A percentile compares a stretch with the other conserved stretches of the same genome.
Evolutionary conservation across 2,113 vertebrate genomes (phyloP).

Genomic region (Poecile atricapillus): DNA sequence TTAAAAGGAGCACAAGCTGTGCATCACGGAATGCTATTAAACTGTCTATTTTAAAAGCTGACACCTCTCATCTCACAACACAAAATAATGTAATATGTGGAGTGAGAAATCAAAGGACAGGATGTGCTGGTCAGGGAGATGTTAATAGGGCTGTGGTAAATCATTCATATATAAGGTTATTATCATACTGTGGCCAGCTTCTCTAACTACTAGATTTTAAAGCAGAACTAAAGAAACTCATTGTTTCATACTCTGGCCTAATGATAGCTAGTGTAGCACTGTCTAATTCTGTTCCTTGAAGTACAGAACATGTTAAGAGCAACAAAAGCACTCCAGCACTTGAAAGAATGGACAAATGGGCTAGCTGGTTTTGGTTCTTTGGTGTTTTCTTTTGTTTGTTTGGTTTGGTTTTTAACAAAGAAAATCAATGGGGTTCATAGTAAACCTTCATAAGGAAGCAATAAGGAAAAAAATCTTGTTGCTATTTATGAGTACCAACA

Average conservation of each 20-base stretch:
- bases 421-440: background rate
- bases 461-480: background rate
- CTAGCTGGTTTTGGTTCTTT: no score
- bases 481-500: background rate
- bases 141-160: background rate
- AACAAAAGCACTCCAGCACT: background rate
- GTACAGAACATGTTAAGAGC: background rate
- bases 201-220: background rate
- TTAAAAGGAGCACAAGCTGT: background rate
- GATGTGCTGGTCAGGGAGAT: background rate
- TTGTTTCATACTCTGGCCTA: background rate
- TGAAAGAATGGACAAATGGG: background rate
- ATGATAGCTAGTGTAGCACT: background rate
- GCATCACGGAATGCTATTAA: background rate
- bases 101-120: background rate
- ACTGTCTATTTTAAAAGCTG: background rate
- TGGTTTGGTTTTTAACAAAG: background rate
- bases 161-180: background rate
- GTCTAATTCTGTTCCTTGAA: background rate
- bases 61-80: background rate
- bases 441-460: background rate
- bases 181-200: background rate
- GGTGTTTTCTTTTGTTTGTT: background rate
- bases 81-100: background rate
- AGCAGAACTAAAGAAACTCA: background rate